These are phyloP conservation scores for Ricordea florida DNA, from an alignment of 92 coral and sea anemone species.

Conservation along the genomic window DNA sequence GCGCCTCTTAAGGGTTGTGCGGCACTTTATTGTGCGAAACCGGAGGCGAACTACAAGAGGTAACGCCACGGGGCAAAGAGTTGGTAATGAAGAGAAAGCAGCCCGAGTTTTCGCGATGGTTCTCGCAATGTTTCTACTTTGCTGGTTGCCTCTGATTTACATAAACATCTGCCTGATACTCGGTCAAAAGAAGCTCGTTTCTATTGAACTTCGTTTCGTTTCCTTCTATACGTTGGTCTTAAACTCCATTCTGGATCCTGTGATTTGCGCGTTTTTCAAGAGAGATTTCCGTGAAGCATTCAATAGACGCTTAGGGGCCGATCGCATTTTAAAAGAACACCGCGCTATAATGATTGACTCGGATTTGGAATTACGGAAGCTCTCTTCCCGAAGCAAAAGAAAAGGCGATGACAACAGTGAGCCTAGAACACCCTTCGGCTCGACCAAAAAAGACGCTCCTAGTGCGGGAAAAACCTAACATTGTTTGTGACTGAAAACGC, in stretches of 20 bases:
- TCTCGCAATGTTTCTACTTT: constrained; percentile 68
- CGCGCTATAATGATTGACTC: not conserved
- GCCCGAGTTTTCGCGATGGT: constrained; percentile 79
- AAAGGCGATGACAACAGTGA: not conserved
- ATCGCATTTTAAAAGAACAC: not conserved
- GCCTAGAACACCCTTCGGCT: not conserved
- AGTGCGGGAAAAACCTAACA: too few relatives aligned
- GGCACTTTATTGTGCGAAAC: constrained; percentile 55
- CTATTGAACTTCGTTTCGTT: constrained; percentile 50
- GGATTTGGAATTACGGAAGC: constrained; percentile 4
- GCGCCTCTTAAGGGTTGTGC: constrained; percentile 59
- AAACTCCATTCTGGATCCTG: constrained; percentile 75
- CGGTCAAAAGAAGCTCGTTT: constrained; percentile 40
- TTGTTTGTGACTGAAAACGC: too few relatives aligned
- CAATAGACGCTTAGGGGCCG: constrained; percentile 5
- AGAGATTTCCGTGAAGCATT: constrained; percentile 68
- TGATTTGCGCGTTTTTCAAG: constrained; percentile 78
- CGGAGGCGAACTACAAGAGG: constrained; percentile 54
- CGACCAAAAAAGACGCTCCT: too few relatives aligned
- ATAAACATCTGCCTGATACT: constrained; percentile 72
- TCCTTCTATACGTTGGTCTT: constrained; percentile 75
- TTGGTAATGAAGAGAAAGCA: constrained; percentile 85
- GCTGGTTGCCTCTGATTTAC: constrained; percentile 86
- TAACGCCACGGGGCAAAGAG: constrained; percentile 63
- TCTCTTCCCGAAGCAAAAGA: not conserved